Base-by-base conservation (phyloP, 1,140 invertebrate genomes). In the Macrosteles quadrilineatus region DNA sequence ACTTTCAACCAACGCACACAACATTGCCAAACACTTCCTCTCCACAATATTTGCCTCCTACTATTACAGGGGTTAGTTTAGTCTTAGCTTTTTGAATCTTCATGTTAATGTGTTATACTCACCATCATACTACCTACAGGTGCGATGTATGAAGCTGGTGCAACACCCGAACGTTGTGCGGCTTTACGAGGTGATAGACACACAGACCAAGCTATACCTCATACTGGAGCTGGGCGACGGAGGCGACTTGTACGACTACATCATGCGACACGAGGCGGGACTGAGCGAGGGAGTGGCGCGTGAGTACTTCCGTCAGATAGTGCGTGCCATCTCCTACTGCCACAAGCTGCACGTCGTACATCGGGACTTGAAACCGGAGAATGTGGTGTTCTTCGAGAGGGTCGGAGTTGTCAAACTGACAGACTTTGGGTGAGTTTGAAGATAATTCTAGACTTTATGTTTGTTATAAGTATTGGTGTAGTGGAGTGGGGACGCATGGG, bases 101-200 rank as follows among this genome's bases (percentile, higher is more conserved):
- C n/a, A n/a, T n/a, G n/a, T n/a, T n/a, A n/a, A n/a, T n/a, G n/a
- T n/a, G n/a, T n/a, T n/a, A n/a, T n/a, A n/a, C n/a, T n/a, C n/a
- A n/a, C n/a, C n/a, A n/a, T n/a, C n/a, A n/a, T n/a, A n/a, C n/a
- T n/a, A n/a, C 32, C 32, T 4, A 75, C 86, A 94, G 89, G 91
- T 98, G 69, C 85, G 96, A 73, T 99, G 97, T 79, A 99, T 99
- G 97, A 99, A 99, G 82, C 82, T 99, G 75, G 97, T 99, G 14
- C 97, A 99, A 80, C 98, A 99, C 85, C 97, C 92, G 36, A 97
- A 99, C 84, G 97, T 99, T 25, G 97, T 99, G 17, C 86, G 97
- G 59, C 83, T 99, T 9, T 99, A 99, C 81, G 97, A 99, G 86
- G 96, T 98, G 55, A 99, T 99, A 78, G 98, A 99, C 83, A 99